Conservation (phyloP, 2,888 invertebrate genomes). For the Tanytarsus gracilentus region DNA sequence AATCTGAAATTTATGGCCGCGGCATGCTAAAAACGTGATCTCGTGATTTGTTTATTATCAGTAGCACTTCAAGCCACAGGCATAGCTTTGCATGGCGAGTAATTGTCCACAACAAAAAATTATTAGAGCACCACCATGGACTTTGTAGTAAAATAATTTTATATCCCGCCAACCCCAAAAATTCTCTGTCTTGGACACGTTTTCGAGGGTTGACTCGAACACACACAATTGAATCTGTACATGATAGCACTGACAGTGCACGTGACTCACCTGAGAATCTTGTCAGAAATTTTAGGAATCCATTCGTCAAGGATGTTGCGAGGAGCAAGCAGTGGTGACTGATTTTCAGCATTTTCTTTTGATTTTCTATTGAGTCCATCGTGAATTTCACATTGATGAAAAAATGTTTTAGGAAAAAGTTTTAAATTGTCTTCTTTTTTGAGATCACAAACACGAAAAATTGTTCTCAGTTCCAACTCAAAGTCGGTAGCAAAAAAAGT, state of each 20-base stretch:
- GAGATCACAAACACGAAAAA: no score
- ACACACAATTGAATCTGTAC: neutral
- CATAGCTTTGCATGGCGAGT: no score
- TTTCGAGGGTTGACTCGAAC: neutral
- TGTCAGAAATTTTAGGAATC: slow-evolving; percentile 11
- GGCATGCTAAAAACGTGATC: no score
- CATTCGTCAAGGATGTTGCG: neutral
- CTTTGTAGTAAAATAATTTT: neutral
- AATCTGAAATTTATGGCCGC: no score
- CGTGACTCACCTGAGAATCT: slow-evolving; percentile 8
- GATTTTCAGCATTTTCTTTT: neutral
- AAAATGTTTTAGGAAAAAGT: no score
- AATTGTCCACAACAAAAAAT: neutral
- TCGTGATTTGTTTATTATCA: no score
- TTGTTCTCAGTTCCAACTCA: no score
- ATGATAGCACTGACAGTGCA: neutral
- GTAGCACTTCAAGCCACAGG: no score
- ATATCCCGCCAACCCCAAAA: neutral
- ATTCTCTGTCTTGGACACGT: neutral
- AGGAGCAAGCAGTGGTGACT: slow-evolving; percentile 1
- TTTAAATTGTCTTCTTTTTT: no score
- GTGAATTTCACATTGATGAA: no score
- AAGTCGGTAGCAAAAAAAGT: no score
- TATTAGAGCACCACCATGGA: neutral
- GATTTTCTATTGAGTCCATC: neutral